phyloP scores from a whole-genome alignment of 2,113 vertebrate genomes.

The Rhinogobius similis region DNA sequence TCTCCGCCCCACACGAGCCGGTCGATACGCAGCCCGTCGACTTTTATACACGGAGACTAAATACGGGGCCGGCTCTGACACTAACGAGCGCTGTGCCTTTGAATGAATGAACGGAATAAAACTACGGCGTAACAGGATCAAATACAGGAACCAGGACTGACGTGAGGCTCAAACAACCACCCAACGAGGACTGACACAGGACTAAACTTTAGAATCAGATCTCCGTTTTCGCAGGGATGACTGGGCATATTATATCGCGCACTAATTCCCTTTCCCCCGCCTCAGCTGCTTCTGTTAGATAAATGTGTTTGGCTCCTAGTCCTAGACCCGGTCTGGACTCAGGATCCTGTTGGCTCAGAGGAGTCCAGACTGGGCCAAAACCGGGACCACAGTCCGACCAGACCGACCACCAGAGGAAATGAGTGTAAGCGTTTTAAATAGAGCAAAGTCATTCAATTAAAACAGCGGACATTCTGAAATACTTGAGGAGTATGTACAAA shows the following conservation, averaged over 20 bases:
- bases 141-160: too few species aligned
- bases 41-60: too few species aligned
- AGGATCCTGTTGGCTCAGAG: background rate
- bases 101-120: too few species aligned
- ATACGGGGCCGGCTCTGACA: too few species aligned
- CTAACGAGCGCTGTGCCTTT: too few species aligned
- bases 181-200: background rate
- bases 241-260: background rate
- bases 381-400: background rate
- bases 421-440: background rate
- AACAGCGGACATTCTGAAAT: too few species aligned
- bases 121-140: too few species aligned
- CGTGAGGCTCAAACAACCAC: too few species aligned
- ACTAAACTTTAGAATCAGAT: background rate
- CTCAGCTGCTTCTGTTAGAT: background rate
- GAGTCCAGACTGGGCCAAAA: background rate
- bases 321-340: background rate
- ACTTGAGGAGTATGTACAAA: too few species aligned
- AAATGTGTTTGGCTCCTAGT: background rate
- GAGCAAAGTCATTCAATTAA: background rate
- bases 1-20: background rate
- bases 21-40: too few species aligned
- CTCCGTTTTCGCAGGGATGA: background rate
- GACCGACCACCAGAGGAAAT: background rate
- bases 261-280: background rate